Percentiles rank a stretch among this genome's conserved stretches.
These are phyloP conservation scores for Planococcus citri DNA, from an alignment of 1,140 invertebrate genomes.

Conservation along the genomic window DNA sequence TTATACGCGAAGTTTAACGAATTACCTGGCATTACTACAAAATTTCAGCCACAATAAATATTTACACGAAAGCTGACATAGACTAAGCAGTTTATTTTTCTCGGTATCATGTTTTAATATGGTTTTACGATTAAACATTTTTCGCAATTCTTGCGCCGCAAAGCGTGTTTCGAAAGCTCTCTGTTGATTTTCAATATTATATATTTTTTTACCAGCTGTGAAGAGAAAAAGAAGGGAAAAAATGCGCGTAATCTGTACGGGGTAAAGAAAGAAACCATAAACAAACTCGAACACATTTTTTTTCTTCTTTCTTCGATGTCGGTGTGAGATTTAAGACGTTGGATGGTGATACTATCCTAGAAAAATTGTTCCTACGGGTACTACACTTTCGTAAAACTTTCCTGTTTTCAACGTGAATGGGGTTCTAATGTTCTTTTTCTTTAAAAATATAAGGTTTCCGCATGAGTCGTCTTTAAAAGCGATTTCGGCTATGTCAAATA, in stretches of 20 bases:
- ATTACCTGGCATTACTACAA: background rate
- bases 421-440: constrained; percentile 7
- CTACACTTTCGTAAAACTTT: background rate
- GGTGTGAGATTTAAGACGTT: background rate
- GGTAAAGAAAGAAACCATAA: background rate
- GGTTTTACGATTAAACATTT: background rate
- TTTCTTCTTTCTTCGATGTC: background rate
- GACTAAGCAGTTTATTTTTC: background rate
- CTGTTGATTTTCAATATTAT: background rate
- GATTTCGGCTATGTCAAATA: background rate
- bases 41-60: background rate
- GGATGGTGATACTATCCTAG: background rate
- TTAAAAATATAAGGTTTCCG: constrained; percentile 7
- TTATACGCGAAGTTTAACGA: background rate
- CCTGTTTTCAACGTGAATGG: constrained; percentile 5
- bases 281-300: background rate
- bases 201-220: background rate
- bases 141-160: background rate
- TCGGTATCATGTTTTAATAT: background rate
- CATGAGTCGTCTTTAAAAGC: constrained; percentile 6
- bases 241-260: background rate
- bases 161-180: no score
- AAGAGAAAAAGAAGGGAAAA: no score
- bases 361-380: constrained; percentile 1
- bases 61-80: background rate